A percentile compares a stretch with the other conserved stretches of the same genome.
These are phyloP conservation scores for Lottia scabra DNA, from an alignment of 2,888 invertebrate genomes.

Conservation along the genomic window DNA sequence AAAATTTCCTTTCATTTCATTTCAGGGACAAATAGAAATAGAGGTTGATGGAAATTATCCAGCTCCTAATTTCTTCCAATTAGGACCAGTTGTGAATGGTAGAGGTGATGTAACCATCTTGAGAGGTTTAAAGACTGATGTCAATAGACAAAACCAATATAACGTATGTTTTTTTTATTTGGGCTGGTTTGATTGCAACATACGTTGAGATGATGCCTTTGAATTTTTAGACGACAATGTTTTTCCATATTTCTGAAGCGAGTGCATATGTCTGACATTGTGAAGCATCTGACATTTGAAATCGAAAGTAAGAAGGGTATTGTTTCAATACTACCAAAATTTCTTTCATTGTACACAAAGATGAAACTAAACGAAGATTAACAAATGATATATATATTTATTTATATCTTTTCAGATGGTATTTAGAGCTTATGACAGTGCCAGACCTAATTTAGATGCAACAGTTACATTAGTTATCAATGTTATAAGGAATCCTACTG, in stretches of 20 bases:
- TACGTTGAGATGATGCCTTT: no score
- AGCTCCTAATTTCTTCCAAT: slow-evolving; percentile 47
- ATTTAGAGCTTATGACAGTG: slow-evolving; percentile 17
- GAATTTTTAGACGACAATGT: no score
- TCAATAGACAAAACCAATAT: slow-evolving; percentile 1
- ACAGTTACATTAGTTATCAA: slow-evolving; percentile 23
- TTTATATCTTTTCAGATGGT: slow-evolving; percentile 10
- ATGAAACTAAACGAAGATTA: not conserved
- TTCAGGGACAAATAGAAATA: slow-evolving; percentile 38
- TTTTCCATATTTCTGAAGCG: no score
- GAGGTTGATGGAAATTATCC: slow-evolving; percentile 45
- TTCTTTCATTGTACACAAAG: not conserved
- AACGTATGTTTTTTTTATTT: no score
- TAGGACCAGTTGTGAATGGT: slow-evolving; percentile 21
- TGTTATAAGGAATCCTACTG: slow-evolving; percentile 27
- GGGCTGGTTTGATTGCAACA: no score
- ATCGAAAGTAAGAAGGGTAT: no score
- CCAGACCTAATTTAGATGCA: slow-evolving; percentile 11
- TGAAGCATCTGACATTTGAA: no score
- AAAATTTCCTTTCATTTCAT: no score
- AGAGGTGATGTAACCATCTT: slow-evolving; percentile 20
- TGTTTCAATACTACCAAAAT: no score
- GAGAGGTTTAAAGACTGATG: slow-evolving; percentile 18
- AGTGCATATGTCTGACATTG: no score
- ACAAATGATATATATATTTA: not conserved